phyloP scores from a whole-genome alignment of 2,888 invertebrate genomes.

The Hartigia nigra region DNA sequence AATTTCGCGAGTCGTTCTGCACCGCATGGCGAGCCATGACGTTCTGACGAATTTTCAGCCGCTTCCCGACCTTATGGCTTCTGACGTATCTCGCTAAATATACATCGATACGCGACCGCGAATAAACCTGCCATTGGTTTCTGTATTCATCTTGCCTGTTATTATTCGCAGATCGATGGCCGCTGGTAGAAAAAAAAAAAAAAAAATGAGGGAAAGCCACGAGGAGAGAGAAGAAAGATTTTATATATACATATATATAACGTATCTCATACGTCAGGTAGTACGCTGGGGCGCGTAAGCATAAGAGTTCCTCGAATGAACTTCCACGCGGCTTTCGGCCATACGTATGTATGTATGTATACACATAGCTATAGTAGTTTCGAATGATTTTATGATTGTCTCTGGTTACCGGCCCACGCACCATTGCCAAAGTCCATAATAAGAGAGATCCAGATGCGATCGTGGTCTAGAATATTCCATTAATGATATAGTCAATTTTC shows the following conservation, averaged over 20 bases:
- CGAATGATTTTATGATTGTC: not conserved
- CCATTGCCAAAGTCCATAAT: not conserved
- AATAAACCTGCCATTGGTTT: not conserved
- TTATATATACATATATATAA: not conserved
- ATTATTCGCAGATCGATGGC: not conserved
- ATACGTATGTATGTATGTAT: not conserved
- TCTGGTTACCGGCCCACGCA: not conserved
- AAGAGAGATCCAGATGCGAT: not conserved
- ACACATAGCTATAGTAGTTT: not conserved
- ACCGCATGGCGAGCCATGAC: constrained; percentile 2
- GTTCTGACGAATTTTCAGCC: constrained; percentile 3
- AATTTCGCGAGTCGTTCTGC: not conserved
- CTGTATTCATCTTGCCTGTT: not conserved
- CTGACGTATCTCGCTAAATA: constrained; percentile 49
- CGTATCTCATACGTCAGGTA: not conserved
- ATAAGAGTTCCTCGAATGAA: not conserved
- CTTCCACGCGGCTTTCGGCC: not conserved
- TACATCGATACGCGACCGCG: constrained; percentile 32
- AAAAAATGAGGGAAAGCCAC: not conserved
- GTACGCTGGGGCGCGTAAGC: not conserved
- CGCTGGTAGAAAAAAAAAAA: not conserved
- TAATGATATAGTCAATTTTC: not conserved
- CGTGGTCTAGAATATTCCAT: not conserved
- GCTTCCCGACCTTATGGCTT: constrained; percentile 4
- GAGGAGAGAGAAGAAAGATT: not conserved